Evolutionary conservation across 2,113 vertebrate species (phyloP).

Genomic region (Malaclemys terrapin): DNA sequence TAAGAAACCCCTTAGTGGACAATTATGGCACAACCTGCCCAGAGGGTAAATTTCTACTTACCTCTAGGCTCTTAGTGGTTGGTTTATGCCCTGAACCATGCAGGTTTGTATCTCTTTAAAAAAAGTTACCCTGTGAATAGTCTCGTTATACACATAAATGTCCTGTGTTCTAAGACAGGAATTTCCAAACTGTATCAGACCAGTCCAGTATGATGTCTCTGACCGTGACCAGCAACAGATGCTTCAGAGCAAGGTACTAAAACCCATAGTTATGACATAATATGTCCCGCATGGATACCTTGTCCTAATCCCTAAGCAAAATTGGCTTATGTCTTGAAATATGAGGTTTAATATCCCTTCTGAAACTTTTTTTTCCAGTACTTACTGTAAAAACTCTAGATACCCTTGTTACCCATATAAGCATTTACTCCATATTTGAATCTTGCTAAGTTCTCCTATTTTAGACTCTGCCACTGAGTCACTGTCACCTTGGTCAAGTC

Average conservation of each 20-base stretch:
- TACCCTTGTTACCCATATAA: background rate
- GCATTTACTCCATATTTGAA: background rate
- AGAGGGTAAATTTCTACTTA: background rate
- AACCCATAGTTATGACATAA: background rate
- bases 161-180: fast-evolving
- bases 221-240: background rate
- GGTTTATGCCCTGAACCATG: background rate
- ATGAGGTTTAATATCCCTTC: background rate
- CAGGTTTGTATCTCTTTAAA: background rate
- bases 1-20: background rate
- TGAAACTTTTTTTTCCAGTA: background rate
- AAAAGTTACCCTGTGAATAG: fast-evolving
- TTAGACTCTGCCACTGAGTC: background rate
- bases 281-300: fast-evolving
- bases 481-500: background rate
- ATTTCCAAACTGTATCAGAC: background rate
- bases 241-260: background rate
- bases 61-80: no score
- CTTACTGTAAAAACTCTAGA: background rate
- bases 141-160: no score
- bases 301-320: background rate
- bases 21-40: background rate
- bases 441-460: background rate
- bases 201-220: background rate
- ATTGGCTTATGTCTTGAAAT: background rate